Conservation (phyloP, 2,113 vertebrate genomes). For the Climacteris rufus region DNA sequence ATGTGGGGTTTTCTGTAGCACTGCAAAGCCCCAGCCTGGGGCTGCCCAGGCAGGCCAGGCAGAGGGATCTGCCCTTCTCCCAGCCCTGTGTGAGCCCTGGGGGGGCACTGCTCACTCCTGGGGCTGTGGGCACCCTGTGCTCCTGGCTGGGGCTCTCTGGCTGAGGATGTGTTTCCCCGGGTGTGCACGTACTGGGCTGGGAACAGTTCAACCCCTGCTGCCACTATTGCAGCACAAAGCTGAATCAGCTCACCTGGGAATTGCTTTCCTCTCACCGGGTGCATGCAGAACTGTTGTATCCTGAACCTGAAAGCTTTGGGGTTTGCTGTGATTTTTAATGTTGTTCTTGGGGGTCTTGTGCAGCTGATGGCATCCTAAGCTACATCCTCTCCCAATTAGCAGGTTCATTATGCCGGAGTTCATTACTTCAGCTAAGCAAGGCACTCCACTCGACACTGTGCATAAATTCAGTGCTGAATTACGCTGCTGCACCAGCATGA, state of each 20-base stretch:
- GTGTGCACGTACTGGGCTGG: background rate
- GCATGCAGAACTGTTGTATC: background rate
- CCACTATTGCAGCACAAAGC: background rate
- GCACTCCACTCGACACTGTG: constrained; percentile 24
- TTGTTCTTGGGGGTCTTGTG: background rate
- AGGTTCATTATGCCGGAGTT: constrained; percentile 59
- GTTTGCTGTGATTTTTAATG: background rate
- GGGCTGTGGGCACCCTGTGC: background rate
- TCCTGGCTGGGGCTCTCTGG: background rate
- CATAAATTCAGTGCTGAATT: constrained; percentile 67
- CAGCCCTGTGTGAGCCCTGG: background rate
- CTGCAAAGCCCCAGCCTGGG: background rate
- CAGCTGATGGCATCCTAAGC: constrained; percentile 42
- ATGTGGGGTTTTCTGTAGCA: background rate
- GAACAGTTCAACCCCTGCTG: background rate
- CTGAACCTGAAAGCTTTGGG: background rate
- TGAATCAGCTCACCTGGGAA: background rate
- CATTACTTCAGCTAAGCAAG: constrained; percentile 59
- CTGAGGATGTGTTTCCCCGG: background rate
- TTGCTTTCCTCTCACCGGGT: background rate
- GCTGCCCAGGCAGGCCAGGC: background rate
- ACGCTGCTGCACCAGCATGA: constrained; percentile 67
- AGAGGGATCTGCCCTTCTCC: background rate
- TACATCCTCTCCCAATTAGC: constrained; percentile 60
- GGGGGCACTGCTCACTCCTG: background rate